phyloP scores from a whole-genome alignment of 1,140 invertebrate species.

The Drosophila teissieri region DNA sequence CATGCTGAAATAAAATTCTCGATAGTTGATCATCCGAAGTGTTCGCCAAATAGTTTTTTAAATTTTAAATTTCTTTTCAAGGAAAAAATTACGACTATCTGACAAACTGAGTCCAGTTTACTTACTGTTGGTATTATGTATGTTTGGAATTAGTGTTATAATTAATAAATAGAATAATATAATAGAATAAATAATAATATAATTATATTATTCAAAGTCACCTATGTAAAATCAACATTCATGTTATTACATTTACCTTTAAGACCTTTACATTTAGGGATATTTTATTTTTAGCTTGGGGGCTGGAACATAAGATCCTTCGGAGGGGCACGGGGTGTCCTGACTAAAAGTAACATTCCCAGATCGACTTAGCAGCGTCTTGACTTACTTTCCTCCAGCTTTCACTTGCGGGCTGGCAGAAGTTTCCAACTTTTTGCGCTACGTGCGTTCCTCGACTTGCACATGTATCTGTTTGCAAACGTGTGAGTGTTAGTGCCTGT shows the following conservation, averaged over 20 bases:
- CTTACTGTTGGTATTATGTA: not conserved
- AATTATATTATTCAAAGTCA: no score
- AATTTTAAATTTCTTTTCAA: slow-evolving; percentile 9
- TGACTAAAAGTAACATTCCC: slow-evolving; percentile 64
- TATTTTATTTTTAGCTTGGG: not conserved
- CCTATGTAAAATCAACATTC: slow-evolving; percentile 2
- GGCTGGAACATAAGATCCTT: not conserved
- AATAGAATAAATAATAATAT: no score
- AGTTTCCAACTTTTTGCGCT: slow-evolving; percentile 68
- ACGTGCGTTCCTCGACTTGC: slow-evolving; percentile 72
- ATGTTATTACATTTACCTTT: slow-evolving; percentile 17
- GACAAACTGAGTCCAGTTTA: not conserved
- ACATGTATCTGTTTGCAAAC: slow-evolving; percentile 39
- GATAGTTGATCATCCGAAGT: not conserved
- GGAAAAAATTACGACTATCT: slow-evolving; percentile 1
- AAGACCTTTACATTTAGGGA: no score
- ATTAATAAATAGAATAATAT: no score
- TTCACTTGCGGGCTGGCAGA: slow-evolving; percentile 52
- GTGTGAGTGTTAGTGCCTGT: slow-evolving; percentile 11
- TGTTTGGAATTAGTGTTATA: not conserved
- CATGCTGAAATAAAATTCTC: slow-evolving; percentile 14
- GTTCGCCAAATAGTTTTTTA: not conserved
- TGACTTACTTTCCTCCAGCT: slow-evolving; percentile 74
- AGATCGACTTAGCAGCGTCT: slow-evolving; percentile 48
- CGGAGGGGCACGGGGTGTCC: not conserved